These are phyloP conservation scores for Lepidurus packardi DNA, from an alignment of 1,140 invertebrate genomes.

Conservation along the genomic window DNA sequence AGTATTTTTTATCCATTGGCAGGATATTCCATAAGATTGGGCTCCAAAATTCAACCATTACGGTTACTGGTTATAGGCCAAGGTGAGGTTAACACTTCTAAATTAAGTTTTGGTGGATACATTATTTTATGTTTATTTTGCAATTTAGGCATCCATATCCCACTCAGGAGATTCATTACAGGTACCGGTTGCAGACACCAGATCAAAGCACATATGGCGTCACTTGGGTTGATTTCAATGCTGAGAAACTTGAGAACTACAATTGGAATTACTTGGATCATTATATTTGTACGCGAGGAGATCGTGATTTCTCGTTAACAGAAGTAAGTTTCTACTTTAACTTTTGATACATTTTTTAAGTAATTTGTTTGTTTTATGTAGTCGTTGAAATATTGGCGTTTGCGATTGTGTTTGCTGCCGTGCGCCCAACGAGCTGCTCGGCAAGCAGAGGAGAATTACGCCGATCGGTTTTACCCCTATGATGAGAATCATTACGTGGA, in stretches of 20 bases:
- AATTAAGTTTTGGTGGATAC: not conserved
- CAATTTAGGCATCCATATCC: slow-evolving; percentile 77
- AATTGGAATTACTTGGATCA: slow-evolving; percentile 98
- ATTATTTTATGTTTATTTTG: slow-evolving; percentile 9
- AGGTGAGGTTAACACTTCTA: slow-evolving; percentile 53
- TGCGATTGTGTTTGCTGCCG: slow-evolving; percentile 80
- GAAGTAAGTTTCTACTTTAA: slow-evolving; percentile 55
- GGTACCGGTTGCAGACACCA: slow-evolving; percentile 86
- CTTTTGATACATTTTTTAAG: slow-evolving; percentile 24
- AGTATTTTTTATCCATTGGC: slow-evolving; percentile 85
- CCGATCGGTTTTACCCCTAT: slow-evolving; percentile 54
- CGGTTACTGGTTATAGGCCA: slow-evolving; percentile 84
- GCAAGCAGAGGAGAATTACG: slow-evolving; percentile 59
- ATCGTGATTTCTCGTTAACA: slow-evolving; percentile 77
- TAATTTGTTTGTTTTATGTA: slow-evolving; percentile 43
- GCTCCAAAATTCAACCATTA: slow-evolving; percentile 74
- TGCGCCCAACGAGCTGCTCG: slow-evolving; percentile 51
- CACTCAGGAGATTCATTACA: slow-evolving; percentile 80
- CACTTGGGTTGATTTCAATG: slow-evolving; percentile 89
- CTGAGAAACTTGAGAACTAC: slow-evolving; percentile 90
- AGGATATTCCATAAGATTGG: slow-evolving; percentile 89
- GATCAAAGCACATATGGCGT: slow-evolving; percentile 88
- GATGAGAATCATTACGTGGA: slow-evolving; percentile 38
- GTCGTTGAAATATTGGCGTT: slow-evolving; percentile 90
- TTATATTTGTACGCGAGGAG: slow-evolving; percentile 88